Evolutionary conservation across 2,888 invertebrate genomes (phyloP).

Genomic region (Nezara viridula): DNA sequence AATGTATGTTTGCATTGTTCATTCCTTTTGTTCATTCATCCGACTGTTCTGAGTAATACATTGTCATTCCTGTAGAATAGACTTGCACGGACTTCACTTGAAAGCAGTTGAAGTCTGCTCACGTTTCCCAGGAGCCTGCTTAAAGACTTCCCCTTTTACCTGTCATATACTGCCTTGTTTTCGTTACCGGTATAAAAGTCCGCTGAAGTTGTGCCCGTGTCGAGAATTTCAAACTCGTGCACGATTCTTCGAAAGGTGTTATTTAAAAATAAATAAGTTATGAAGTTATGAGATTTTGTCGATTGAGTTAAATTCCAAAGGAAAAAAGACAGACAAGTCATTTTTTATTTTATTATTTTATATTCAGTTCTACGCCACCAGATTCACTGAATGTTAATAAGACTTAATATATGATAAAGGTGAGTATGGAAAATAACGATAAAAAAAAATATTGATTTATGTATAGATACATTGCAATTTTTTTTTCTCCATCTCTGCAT

Average conservation of each 20-base stretch:
- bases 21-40: background rate
- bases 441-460: too few relatives aligned
- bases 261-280: background rate
- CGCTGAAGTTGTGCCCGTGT: background rate
- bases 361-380: too few relatives aligned
- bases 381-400: too few relatives aligned
- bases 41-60: background rate
- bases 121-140: background rate
- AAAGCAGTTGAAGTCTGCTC: background rate
- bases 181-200: background rate
- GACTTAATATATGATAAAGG: too few relatives aligned
- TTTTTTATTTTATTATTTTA: too few relatives aligned
- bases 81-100: background rate
- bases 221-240: background rate
- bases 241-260: background rate
- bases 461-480: too few relatives aligned
- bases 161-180: slow-evolving; percentile 16
- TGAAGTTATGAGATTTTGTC: too few relatives aligned
- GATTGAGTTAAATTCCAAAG: too few relatives aligned
- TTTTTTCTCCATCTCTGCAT: too few relatives aligned
- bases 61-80: background rate
- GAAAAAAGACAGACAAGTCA: too few relatives aligned
- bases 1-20: too few relatives aligned
- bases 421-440: too few relatives aligned
- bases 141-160: slow-evolving; percentile 14